These are phyloP conservation scores for Coelogynopora nodosa DNA, from an alignment of 2,888 invertebrate genomes.

Conservation along the genomic window DNA sequence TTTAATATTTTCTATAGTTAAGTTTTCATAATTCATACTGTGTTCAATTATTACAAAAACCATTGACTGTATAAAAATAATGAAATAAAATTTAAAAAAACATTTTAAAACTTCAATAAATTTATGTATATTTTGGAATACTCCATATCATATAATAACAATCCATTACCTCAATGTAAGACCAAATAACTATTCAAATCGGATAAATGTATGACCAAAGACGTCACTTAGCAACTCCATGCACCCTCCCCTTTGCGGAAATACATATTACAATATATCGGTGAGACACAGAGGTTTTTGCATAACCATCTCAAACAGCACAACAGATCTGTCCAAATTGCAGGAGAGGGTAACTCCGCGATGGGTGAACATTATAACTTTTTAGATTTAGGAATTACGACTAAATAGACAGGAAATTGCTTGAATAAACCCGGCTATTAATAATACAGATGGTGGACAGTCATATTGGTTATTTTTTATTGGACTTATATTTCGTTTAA, in stretches of 20 bases:
- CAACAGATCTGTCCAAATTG: not conserved
- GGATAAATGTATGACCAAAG: not conserved
- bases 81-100: too few relatives aligned
- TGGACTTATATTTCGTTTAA: not conserved
- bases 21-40: too few relatives aligned
- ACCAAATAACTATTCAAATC: not conserved
- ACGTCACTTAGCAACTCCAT: not conserved
- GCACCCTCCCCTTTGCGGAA: not conserved
- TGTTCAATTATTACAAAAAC: too few relatives aligned
- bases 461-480: not conserved
- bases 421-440: not conserved
- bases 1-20: too few relatives aligned
- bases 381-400: not conserved
- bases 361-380: not conserved
- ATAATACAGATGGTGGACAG: not conserved
- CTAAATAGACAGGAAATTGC: not conserved
- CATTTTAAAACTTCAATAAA: too few relatives aligned
- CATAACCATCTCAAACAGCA: not conserved
- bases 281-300: not conserved
- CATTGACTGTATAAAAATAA: too few relatives aligned
- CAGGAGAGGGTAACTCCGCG: not conserved
- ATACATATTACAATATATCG: not conserved
- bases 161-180: not conserved
- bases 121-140: too few relatives aligned
- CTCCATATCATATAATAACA: too few relatives aligned